Evolutionary conservation across 2,888 invertebrate species (phyloP).

Genomic region (Globia sparganii): DNA sequence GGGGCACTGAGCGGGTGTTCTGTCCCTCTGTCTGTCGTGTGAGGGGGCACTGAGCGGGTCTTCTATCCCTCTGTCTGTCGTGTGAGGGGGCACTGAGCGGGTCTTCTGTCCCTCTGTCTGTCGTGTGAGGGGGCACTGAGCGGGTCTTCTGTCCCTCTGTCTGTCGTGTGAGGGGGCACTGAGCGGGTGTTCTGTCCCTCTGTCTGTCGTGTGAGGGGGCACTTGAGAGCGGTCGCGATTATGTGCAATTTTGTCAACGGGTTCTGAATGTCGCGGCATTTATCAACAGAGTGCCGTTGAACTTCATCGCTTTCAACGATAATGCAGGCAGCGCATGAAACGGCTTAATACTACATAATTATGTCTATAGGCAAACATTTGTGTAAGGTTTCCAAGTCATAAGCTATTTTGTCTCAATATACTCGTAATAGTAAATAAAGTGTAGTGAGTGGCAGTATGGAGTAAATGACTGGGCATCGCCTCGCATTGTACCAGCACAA

Average conservation of each 20-base stretch:
- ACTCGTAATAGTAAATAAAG: neutral
- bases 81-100: neutral
- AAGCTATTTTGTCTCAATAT: neutral
- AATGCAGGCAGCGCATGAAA: conserved; percentile 37
- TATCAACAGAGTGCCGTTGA: conserved; percentile 54
- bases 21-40: neutral
- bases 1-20: conserved; percentile 11
- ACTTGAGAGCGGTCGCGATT: conserved; percentile 66
- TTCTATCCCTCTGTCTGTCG: neutral
- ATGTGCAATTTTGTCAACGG: conserved; percentile 77
- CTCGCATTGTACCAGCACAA: neutral
- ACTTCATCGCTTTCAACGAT: conserved; percentile 54
- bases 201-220: neutral
- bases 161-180: neutral
- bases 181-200: neutral
- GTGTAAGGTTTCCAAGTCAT: neutral
- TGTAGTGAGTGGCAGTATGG: neutral
- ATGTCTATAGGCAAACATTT: neutral
- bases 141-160: neutral
- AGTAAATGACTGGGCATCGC: neutral
- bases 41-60: neutral
- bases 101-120: neutral
- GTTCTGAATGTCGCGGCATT: conserved; percentile 72
- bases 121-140: neutral
- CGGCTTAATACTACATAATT: neutral